phyloP scores from a whole-genome alignment of 2,888 invertebrate species.

The Lordiphosa fenestrarum region DNA sequence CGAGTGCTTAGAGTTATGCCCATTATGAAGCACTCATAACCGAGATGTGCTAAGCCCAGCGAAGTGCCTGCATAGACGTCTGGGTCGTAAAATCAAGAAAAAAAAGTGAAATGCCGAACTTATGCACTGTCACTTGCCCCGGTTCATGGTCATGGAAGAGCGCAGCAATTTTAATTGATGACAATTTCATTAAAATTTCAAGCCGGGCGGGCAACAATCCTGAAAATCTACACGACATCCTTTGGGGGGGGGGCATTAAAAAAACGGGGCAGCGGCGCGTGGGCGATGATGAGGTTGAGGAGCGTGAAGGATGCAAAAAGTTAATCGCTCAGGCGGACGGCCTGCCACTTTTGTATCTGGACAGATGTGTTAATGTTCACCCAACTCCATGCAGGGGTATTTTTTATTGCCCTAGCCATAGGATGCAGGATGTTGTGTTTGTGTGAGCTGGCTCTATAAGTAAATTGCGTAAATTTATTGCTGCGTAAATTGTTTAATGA shows the following conservation, averaged over 20 bases:
- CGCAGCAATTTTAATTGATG: conserved; percentile 77
- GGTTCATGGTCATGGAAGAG: conserved; percentile 52
- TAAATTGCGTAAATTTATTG: conserved; percentile 78
- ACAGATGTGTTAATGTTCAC: conserved; percentile 68
- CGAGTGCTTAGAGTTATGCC: conserved; percentile 51
- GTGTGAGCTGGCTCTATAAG: conserved; percentile 59
- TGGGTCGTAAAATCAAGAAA: conserved; percentile 54
- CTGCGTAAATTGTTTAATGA: conserved; percentile 74
- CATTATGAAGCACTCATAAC: conserved; percentile 45
- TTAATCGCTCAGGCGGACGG: conserved; percentile 78
- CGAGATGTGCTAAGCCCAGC: conserved; percentile 49
- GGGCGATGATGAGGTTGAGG: conserved; percentile 38
- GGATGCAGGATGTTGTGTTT: conserved; percentile 30
- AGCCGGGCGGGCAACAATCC: conserved; percentile 34
- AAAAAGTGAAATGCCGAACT: conserved; percentile 28
- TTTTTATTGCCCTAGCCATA: conserved; percentile 60
- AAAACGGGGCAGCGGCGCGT: conserved; percentile 48
- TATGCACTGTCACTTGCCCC: conserved; percentile 59
- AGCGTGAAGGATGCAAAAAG: conserved; percentile 70
- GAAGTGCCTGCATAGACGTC: conserved; percentile 46
- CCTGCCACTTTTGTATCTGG: conserved; percentile 48
- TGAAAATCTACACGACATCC: conserved; percentile 45
- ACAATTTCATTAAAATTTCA: conserved; percentile 77
- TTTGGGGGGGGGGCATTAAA: conserved; percentile 50
- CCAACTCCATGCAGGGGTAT: conserved; percentile 45